Evolutionary conservation across 2,888 invertebrate genomes (phyloP).

Genomic region (Leptinotarsa rubiginosa): DNA sequence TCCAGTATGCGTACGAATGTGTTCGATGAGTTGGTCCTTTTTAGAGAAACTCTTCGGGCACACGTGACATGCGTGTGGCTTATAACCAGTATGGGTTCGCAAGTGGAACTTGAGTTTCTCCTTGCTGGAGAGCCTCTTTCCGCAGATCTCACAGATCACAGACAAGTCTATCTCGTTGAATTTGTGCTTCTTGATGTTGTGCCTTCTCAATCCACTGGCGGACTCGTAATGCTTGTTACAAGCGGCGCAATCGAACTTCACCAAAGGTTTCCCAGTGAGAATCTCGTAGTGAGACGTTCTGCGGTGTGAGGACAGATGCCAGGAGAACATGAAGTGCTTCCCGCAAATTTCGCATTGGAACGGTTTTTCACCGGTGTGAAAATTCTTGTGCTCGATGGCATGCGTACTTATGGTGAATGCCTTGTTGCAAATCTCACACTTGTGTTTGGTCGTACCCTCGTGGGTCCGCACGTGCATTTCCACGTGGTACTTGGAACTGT

Average conservation of each 20-base stretch:
- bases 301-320: conserved; percentile 69
- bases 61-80: conserved; percentile 64
- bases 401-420: conserved; percentile 65
- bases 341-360: conserved; percentile 58
- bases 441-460: conserved; percentile 52
- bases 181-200: conserved; percentile 58
- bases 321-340: conserved; percentile 68
- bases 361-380: conserved; percentile 68
- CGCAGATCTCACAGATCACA: conserved; percentile 57
- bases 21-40: conserved; percentile 63
- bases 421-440: conserved; percentile 54
- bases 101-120: conserved; percentile 63
- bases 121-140: conserved; percentile 50
- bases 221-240: conserved; percentile 65
- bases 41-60: conserved; percentile 69
- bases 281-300: conserved; percentile 68
- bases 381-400: conserved; percentile 65
- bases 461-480: conserved; percentile 57
- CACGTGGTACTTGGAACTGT: conserved; percentile 54
- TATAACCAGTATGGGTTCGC: conserved; percentile 68
- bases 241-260: conserved; percentile 65
- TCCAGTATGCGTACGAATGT: conserved; percentile 56
- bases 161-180: conserved; percentile 64
- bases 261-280: conserved; percentile 55
- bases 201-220: conserved; percentile 60